Evolutionary conservation across 35 echinoderm and acorn worm species (phyloP).

Genomic region (Amphiura filiformis): DNA sequence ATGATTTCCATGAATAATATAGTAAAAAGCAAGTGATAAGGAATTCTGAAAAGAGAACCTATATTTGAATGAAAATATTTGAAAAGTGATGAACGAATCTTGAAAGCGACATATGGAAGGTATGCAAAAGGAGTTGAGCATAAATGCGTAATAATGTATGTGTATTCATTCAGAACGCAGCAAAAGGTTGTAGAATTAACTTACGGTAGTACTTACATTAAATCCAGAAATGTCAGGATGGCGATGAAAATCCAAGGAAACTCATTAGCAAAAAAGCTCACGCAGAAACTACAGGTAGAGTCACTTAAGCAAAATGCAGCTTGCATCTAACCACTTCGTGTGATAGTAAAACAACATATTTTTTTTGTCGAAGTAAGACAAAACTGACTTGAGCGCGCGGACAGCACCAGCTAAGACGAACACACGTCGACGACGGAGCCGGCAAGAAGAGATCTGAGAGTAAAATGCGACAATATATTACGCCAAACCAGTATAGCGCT

Average conservation of each 20-base stretch:
- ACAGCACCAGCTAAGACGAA: background rate
- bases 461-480: conserved; percentile 11
- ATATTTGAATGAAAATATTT: background rate
- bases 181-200: background rate
- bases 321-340: background rate
- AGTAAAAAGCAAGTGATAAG: background rate
- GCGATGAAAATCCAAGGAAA: conserved; percentile 2
- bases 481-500: background rate
- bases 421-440: background rate
- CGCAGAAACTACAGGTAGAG: background rate
- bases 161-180: conserved; percentile 1
- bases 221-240: background rate
- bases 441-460: background rate
- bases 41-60: background rate
- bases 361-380: background rate
- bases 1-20: too few relatives aligned
- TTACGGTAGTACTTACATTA: background rate
- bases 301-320: background rate
- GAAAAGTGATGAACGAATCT: background rate
- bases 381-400: background rate
- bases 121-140: background rate
- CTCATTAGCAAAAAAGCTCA: background rate
- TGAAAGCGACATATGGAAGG: conserved; percentile 1
- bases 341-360: background rate
- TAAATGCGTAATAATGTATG: background rate